Conservation (phyloP, 2,888 invertebrate species). For the Epinotia demarniana region DNA sequence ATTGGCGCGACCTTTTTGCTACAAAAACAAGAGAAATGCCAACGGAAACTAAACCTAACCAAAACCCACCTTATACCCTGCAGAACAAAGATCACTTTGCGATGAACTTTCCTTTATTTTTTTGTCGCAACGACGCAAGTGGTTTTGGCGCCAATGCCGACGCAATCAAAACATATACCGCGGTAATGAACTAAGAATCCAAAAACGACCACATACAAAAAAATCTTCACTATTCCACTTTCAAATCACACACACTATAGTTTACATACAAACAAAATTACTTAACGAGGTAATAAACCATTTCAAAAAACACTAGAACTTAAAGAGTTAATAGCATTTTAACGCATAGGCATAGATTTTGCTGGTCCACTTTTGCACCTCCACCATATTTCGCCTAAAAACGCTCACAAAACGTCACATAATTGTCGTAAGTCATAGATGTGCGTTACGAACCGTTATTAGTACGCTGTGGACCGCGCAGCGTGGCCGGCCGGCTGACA, state of each 20-base stretch:
- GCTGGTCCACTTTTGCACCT: not conserved
- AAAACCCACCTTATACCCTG: not conserved
- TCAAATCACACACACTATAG: not conserved
- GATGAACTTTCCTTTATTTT: not conserved
- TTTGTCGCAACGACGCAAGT: constrained; percentile 22
- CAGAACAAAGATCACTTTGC: constrained; percentile 8
- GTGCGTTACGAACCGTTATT: not conserved
- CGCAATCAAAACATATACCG: constrained; percentile 29
- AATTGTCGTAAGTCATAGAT: not conserved
- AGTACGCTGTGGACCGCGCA: not conserved
- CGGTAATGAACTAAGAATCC: constrained; percentile 33
- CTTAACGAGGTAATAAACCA: not conserved
- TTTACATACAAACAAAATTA: not conserved
- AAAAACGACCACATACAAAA: constrained; percentile 36
- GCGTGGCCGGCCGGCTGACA: constrained; percentile 4
- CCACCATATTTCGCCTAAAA: not conserved
- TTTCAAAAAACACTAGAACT: not conserved
- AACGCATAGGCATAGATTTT: not conserved
- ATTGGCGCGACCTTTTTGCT: constrained; percentile 27
- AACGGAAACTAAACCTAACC: not conserved
- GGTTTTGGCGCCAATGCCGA: constrained; percentile 37
- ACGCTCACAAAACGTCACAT: constrained; percentile 2
- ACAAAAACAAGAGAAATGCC: constrained; percentile 23
- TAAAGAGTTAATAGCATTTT: not conserved
- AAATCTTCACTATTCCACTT: not conserved